Evolutionary conservation across 2,797 vertebrate species (phyloP), one percentile per base, ranked within the genome.

Genomic region (Lacerta viridis): DNA sequence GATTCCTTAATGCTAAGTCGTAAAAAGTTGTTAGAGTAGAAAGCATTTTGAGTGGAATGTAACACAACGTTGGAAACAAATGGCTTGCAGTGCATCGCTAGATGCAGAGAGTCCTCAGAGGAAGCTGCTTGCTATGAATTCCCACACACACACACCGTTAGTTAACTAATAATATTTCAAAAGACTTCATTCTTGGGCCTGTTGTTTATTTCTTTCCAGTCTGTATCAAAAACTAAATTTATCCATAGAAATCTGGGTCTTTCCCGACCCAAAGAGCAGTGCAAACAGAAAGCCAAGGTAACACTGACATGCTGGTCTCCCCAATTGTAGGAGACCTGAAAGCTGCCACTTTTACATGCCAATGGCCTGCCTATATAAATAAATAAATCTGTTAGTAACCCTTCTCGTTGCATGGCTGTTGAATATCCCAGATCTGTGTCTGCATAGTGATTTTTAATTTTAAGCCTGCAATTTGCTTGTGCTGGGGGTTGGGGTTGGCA

Each of bases 181-280:
- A 84, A 89, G 75, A 27, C 41, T 66, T 23, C 5, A 36, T 88
- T 43, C 55, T 66, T 66, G 86, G 77, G 66, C 25, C 84, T 25
- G 29, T 87, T 13, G n/a, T 83, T 15, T 87, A 29, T 83, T 66
- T 3, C 36, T 79, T 80, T 83, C 83, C 39, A 4, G 25, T 59
- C 15, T 29, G 13, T 85, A 36, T 46, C 43, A 64, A 84, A 87
- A 0, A 39, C 43, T 23, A 41, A 92, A 85, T 17, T 0, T 46
- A 83, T 64, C 75, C 74, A 78, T 74, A 88, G 69, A 89, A 94
- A 93, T 68, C 86, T 89, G 80, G 90, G 88, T 68, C 46, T 3
- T 86, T 68, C 82, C 92, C 84, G 46, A 82, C 90, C 66, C 84
- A 23, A 89, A 87, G 50, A 87, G 46, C 75, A 89, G 76, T 85